Percentiles rank a stretch among this genome's conserved stretches.
phyloP scores from a whole-genome alignment of 2,113 vertebrate species.

The Cacatua alba region DNA sequence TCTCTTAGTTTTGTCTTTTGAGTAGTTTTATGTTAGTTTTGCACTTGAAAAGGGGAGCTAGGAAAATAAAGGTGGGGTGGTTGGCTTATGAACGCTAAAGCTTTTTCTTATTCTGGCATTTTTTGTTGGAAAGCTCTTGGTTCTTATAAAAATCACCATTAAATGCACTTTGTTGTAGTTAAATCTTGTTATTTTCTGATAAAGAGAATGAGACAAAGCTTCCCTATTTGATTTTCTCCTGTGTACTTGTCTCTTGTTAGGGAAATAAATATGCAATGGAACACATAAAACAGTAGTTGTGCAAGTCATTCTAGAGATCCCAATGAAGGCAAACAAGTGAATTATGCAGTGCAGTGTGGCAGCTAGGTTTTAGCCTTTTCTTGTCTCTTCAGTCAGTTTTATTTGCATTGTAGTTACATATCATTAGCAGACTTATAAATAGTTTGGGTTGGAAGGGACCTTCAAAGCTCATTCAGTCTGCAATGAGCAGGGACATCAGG shows the following conservation, averaged over 20 bases:
- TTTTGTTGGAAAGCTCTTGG: neutral
- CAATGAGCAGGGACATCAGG: no score
- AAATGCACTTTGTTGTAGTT: neutral
- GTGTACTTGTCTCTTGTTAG: neutral
- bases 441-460: no score
- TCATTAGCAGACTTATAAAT: neutral
- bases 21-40: neutral
- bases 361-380: neutral
- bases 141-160: neutral
- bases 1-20: neutral
- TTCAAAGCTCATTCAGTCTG: no score
- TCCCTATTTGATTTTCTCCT: neutral
- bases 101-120: neutral
- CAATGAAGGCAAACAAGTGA: neutral
- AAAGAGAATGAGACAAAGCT: neutral
- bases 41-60: neutral
- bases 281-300: neutral
- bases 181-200: neutral
- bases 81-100: neutral
- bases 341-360: accelerated
- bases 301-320: neutral
- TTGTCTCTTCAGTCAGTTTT: neutral
- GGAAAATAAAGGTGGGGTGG: neutral
- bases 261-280: neutral
- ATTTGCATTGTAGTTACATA: neutral